Base-by-base conservation (phyloP, 2,113 vertebrate species). In the Otis tarda region DNA sequence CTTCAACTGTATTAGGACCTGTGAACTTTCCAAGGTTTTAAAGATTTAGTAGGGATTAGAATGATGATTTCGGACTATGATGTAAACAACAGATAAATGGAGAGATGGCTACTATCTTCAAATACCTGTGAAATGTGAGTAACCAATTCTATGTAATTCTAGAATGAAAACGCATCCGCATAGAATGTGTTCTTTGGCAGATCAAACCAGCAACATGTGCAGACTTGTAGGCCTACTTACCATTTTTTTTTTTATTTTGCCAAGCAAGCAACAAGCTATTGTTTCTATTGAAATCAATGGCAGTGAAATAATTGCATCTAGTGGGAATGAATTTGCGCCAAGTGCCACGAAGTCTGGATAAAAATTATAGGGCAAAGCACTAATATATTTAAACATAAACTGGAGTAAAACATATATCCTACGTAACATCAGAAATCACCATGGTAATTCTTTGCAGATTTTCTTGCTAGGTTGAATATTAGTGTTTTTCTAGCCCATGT, bases 371-470 rank as follows among this genome's bases (percentile, higher is more conserved):
- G 41, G 37, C 59, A 52, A 43, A 69, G 60, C 71, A 71, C 78
- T 63, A 41, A 91, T 43, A 7, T 52, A 21, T 71, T 69, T 71
- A 49, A 71, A 70, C 47, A 87, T 89, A 90, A 89, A 82, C 21
- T 64, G 31, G 33, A 86, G 39, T 87, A 60, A 91, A 63, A 19
- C 39, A 22, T 47, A 89, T 84, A 86, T 64, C 75, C 63, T n/a
- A 49, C 64, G 55, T 65, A 65, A 69, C 93, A 91, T 77, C 57
- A 35, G 20, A 83, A 90, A 95, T 98, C 94, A 91, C 95, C 97
- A 97, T 97, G 97, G 96, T 78, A 95, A 97, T 94, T 89, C 65
- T 93, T 91, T 39, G 90, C 50, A 77, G 49, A 25, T 68, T 67
- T 77, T 74, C 59, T 59, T 57, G 24, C 82, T 92, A 91, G 94